Base-by-base conservation (phyloP, 2,113 vertebrate species). In the Protomyctophum bolini region DNA sequence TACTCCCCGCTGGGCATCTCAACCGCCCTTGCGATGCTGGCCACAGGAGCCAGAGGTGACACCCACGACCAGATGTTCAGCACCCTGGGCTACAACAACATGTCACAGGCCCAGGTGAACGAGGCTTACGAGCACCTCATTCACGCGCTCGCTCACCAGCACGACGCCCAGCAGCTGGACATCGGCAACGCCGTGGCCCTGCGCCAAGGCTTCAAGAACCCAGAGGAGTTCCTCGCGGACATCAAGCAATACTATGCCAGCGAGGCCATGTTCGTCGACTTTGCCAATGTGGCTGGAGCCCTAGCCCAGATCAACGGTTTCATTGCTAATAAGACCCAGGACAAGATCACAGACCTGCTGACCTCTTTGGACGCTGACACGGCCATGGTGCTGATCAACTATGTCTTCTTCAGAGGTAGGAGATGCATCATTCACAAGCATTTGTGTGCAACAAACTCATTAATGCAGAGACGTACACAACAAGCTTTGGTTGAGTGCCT, bases 351-450 rank as follows among this genome's bases (percentile, higher is more conserved):
- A 15, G 79, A 92, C 1, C 71, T 88, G 64, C 86, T 96, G 52
- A 89, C 93, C 78, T 87, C 89, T 1, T 75, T 95, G 79, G 64
- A 92, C 10, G 1, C 81, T 67, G 49, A 79, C 4, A 92, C 70
- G 15, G 79, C 87, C 62, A 89, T 96, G 62, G 85, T 94, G 81
- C 85, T 96, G 81, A 84, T 94, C 63, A 94, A 94, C 62, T 89
- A 88, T 10, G 88, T 94, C 66, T 93, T 88, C 79, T 94, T 92
- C 66, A 91, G 79, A 93, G 95, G 86, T 92, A 86, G 84, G 86
- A 28, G 7, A 12, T 14, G 10, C 12, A 52, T 51, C 11, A n/a
- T 4, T 15, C 14, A 52, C 46, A 8, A 14, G 8, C 3, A 68
- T 0, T 33, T 2, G 49, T 75, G 60, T 6, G 12, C 60, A 33